Evolutionary conservation across 2,888 invertebrate genomes (phyloP).

Genomic region (Hypomecis punctinalis): DNA sequence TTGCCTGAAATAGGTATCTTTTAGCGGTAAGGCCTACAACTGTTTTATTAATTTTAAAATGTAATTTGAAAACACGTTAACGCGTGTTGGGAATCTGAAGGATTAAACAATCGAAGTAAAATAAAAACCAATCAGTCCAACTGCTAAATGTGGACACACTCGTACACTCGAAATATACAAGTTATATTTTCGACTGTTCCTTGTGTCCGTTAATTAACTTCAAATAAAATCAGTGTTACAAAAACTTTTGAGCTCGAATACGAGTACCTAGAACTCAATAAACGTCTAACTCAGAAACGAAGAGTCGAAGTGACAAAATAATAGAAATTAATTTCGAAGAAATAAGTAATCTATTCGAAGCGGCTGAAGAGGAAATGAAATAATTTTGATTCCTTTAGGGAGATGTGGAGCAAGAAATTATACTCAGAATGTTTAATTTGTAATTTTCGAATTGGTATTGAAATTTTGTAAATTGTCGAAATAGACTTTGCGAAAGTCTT

Average conservation of each 20-base stretch:
- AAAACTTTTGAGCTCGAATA: background rate
- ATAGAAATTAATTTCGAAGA: constrained; percentile 42
- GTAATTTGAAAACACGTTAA: too few relatives aligned
- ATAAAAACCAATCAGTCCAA: too few relatives aligned
- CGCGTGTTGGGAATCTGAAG: too few relatives aligned
- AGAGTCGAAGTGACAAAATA: constrained; percentile 36
- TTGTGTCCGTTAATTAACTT: too few relatives aligned
- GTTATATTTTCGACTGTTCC: too few relatives aligned
- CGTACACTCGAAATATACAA: too few relatives aligned
- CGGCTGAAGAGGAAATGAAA: constrained; percentile 42
- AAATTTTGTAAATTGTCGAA: constrained; percentile 20
- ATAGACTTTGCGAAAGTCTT: background rate
- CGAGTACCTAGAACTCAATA: constrained; percentile 6
- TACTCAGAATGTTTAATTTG: constrained; percentile 35
- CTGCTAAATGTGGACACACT: too few relatives aligned
- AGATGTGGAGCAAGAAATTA: constrained; percentile 37
- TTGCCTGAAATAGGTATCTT: too few relatives aligned
- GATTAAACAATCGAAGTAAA: too few relatives aligned
- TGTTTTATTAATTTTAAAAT: too few relatives aligned
- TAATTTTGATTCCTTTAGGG: constrained; percentile 45
- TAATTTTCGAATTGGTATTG: constrained; percentile 35
- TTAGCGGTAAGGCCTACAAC: too few relatives aligned
- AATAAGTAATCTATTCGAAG: constrained; percentile 42
- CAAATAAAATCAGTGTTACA: too few relatives aligned
- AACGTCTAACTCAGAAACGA: constrained; percentile 36